Conservation (phyloP, 2,888 invertebrate genomes). For the Sipha maydis region DNA sequence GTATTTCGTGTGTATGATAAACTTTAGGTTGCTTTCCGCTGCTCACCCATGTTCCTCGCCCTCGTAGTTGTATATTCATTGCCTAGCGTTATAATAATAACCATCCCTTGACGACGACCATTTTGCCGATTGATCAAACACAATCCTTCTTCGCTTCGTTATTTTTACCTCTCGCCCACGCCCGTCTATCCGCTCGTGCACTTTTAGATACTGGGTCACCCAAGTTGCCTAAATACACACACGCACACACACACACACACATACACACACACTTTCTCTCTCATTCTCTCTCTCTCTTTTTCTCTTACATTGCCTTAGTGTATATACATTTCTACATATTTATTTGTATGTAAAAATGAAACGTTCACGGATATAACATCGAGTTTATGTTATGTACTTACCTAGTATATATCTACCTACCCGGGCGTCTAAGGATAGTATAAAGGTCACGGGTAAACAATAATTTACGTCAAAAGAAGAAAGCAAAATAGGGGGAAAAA, state of each 20-base stretch:
- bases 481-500: too few species aligned
- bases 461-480: too few species aligned
- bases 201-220: background rate
- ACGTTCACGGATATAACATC: background rate
- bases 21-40: background rate
- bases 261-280: too few species aligned
- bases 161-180: background rate
- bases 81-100: too few species aligned
- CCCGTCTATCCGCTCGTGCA: background rate
- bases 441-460: too few species aligned
- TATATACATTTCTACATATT: background rate
- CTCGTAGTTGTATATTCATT: too few species aligned
- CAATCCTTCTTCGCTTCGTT: background rate
- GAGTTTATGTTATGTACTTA: too few species aligned
- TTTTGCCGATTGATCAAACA: background rate
- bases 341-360: background rate
- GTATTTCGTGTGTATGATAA: background rate
- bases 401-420: too few species aligned
- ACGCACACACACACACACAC: background rate
- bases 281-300: too few species aligned
- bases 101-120: background rate
- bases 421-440: too few species aligned
- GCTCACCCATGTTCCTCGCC: background rate
- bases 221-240: background rate
- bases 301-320: too few species aligned